Evolutionary conservation across 2,113 vertebrate genomes (phyloP).

Genomic region (Hiodon alosoides): DNA sequence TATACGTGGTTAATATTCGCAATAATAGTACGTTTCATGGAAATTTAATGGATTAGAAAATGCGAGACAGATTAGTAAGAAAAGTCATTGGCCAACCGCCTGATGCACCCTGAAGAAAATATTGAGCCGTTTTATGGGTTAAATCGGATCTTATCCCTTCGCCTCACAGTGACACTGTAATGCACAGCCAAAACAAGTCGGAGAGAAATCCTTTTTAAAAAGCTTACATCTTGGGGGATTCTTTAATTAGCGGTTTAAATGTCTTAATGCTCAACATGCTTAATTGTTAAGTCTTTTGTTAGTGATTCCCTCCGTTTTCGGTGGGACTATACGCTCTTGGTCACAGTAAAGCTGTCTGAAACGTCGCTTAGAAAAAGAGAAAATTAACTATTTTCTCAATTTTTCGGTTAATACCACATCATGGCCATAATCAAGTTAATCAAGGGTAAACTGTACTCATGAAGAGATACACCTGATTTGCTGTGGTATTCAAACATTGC

Average conservation of each 20-base stretch:
- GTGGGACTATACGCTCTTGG: background rate
- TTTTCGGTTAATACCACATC: background rate
- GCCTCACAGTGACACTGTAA: conserved; percentile 78
- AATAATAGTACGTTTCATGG: background rate
- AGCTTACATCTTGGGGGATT: conserved; percentile 72
- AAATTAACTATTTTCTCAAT: background rate
- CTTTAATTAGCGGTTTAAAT: conserved; percentile 66
- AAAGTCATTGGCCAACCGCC: background rate
- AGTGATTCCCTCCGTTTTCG: conserved; percentile 26
- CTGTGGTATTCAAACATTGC: too few relatives aligned
- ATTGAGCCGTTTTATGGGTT: conserved; percentile 59
- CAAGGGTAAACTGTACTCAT: too few relatives aligned
- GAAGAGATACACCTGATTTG: too few relatives aligned
- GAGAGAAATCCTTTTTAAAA: conserved; percentile 75
- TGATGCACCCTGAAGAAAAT: conserved; percentile 32
- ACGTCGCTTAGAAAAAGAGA: background rate
- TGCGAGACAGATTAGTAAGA: background rate
- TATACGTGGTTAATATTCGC: background rate
- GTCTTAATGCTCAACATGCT: conserved; percentile 48
- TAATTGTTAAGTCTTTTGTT: conserved; percentile 45
- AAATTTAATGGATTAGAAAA: background rate
- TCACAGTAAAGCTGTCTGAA: background rate
- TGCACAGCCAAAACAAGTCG: conserved; percentile 60
- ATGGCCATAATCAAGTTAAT: too few relatives aligned
- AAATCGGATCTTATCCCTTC: conserved; percentile 68